Conservation (phyloP, 2,797 vertebrate species). For the Typhlichthys eigenmanni region DNA sequence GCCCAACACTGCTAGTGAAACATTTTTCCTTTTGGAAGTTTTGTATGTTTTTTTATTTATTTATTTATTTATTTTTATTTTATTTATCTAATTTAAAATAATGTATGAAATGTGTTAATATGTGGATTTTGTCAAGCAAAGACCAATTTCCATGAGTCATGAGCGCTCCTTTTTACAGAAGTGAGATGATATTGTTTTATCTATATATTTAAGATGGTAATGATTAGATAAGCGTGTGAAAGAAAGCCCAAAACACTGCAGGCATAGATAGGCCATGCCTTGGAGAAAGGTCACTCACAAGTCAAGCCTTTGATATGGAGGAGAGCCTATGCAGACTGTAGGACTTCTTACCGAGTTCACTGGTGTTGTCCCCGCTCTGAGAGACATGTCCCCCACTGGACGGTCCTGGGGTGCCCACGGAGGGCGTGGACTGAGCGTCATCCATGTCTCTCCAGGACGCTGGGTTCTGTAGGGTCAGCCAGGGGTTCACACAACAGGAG, state of each 20-base stretch:
- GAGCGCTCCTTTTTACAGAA: neutral
- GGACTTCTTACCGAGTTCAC: conserved; percentile 90
- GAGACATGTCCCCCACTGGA: conserved; percentile 95
- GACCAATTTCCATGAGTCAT: neutral
- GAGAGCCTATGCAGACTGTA: neutral
- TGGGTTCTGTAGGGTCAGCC: conserved; percentile 84
- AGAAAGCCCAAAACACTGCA: neutral
- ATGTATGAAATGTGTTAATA: neutral
- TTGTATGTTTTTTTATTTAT: too few species aligned
- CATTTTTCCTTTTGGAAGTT: neutral
- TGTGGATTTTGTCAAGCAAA: neutral
- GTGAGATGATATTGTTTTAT: conserved; percentile 2
- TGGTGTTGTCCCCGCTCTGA: conserved; percentile 96
- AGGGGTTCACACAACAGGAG: conserved; percentile 71
- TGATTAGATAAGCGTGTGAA: conserved; percentile 9
- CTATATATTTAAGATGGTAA: conserved; percentile 5
- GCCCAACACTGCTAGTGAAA: neutral
- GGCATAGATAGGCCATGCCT: neutral
- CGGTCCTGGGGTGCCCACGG: conserved; percentile 92
- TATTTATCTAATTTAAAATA: too few species aligned
- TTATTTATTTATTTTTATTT: neutral
- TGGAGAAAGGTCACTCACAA: conserved; percentile 33
- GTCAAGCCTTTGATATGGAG: conserved; percentile 54
- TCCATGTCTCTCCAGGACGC: conserved; percentile 96
- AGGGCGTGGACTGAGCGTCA: conserved; percentile 92